Evolutionary conservation across 1,140 invertebrate species (phyloP).

Genomic region (Stegodyphus mimosarum): DNA sequence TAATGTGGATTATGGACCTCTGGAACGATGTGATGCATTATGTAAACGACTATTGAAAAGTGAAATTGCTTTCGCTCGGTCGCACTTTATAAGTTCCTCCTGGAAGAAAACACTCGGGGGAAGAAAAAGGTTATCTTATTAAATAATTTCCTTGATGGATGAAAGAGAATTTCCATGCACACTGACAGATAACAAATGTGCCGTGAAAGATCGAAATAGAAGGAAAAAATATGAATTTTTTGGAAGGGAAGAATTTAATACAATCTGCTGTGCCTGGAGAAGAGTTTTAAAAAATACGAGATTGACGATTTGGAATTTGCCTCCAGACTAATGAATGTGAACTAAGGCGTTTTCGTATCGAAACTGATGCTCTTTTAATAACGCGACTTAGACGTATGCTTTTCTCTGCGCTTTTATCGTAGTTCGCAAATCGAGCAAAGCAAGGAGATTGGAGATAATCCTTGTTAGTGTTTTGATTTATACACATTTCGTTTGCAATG

Average conservation of each 20-base stretch:
- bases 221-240: background rate
- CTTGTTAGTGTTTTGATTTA: too few species aligned
- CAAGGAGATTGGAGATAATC: too few species aligned
- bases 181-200: conserved; percentile 53
- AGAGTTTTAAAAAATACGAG: conserved; percentile 21
- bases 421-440: too few species aligned
- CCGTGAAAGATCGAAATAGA: conserved; percentile 41
- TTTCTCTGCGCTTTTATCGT: too few species aligned
- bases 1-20: conserved; percentile 54
- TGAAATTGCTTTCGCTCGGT: conserved; percentile 53
- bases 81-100: conserved; percentile 24
- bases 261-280: background rate
- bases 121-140: conserved; percentile 46
- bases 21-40: conserved; percentile 54
- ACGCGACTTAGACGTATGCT: too few species aligned
- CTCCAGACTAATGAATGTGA: background rate
- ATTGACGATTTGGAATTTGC: conserved; percentile 30
- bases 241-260: too few species aligned
- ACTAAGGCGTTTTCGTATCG: background rate
- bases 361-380: too few species aligned
- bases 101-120: conserved; percentile 7
- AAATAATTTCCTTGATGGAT: conserved; percentile 57
- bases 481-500: too few species aligned
- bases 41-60: conserved; percentile 60
- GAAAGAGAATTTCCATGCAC: conserved; percentile 35